A percentile compares a stretch with the other conserved stretches of the same genome.
These are phyloP conservation scores for Onychorhynchus coronatus DNA, from an alignment of 2,113 vertebrate species.

Conservation along the genomic window DNA sequence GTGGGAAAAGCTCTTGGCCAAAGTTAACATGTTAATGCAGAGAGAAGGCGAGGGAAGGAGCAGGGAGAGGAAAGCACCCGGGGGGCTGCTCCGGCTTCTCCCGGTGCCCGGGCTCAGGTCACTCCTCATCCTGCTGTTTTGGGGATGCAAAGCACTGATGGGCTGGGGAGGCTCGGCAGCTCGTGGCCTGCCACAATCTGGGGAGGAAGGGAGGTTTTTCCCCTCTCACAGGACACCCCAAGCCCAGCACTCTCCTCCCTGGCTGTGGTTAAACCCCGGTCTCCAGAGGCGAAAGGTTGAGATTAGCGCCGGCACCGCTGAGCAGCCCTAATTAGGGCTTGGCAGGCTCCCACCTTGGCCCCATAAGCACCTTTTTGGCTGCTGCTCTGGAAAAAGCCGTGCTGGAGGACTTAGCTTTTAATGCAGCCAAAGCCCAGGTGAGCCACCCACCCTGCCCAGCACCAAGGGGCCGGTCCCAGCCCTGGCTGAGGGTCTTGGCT, in stretches of 20 bases:
- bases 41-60: background rate
- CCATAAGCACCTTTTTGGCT: conserved; percentile 56
- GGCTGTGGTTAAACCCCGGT: background rate
- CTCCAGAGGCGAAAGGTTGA: background rate
- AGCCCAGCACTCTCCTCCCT: fast-evolving
- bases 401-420: conserved; percentile 25
- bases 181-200: fast-evolving
- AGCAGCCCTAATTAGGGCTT: conserved; percentile 50
- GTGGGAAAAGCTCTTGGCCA: conserved; percentile 59
- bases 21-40: conserved; percentile 17
- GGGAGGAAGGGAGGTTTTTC: background rate
- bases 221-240: background rate
- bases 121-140: fast-evolving
- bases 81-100: background rate
- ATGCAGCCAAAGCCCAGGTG: conserved; percentile 27
- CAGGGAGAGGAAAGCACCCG: background rate
- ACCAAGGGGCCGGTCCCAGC: fast-evolving
- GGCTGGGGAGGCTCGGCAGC: background rate
- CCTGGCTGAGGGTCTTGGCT: fast-evolving
- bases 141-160: fast-evolving
- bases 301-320: background rate
- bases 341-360: background rate
- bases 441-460: background rate
- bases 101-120: fast-evolving
- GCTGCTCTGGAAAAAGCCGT: conserved; percentile 36